Conservation (phyloP, 2,888 invertebrate genomes). For the Oxytorus armatus region DNA sequence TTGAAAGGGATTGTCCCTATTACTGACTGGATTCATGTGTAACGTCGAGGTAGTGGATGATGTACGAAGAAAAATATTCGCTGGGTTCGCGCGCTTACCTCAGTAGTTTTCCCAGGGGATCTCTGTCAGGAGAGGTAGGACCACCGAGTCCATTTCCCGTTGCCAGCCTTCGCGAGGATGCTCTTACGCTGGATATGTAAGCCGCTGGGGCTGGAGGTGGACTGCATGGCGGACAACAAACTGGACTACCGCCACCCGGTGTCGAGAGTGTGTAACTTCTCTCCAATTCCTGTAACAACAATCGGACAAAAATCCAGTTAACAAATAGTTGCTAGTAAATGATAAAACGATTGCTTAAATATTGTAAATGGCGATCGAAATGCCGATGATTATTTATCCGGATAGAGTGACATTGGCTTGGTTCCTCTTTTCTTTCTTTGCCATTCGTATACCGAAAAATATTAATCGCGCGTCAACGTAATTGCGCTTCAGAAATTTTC, state of each 20-base stretch:
- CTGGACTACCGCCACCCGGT: constrained; percentile 79
- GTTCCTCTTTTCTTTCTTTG: too few relatives aligned
- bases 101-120: constrained; percentile 78
- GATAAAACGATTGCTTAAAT: neutral
- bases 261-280: constrained; percentile 80
- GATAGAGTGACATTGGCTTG: too few relatives aligned
- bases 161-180: constrained; percentile 79
- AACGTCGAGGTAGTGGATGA: neutral
- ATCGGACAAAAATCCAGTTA: constrained; percentile 12
- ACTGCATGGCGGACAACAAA: constrained; percentile 80
- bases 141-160: constrained; percentile 75
- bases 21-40: neutral
- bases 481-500: too few relatives aligned
- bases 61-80: neutral
- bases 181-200: constrained; percentile 82
- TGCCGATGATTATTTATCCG: too few relatives aligned
- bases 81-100: constrained; percentile 71
- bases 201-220: constrained; percentile 81
- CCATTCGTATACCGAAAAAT: too few relatives aligned
- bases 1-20: neutral
- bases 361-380: neutral
- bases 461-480: too few relatives aligned
- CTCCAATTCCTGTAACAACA: constrained; percentile 78
- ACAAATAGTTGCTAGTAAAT: neutral
- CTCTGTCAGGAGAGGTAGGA: constrained; percentile 78